Base-by-base conservation (phyloP, 2,113 vertebrate genomes). In the Sphaerodactylus townsendi region DNA sequence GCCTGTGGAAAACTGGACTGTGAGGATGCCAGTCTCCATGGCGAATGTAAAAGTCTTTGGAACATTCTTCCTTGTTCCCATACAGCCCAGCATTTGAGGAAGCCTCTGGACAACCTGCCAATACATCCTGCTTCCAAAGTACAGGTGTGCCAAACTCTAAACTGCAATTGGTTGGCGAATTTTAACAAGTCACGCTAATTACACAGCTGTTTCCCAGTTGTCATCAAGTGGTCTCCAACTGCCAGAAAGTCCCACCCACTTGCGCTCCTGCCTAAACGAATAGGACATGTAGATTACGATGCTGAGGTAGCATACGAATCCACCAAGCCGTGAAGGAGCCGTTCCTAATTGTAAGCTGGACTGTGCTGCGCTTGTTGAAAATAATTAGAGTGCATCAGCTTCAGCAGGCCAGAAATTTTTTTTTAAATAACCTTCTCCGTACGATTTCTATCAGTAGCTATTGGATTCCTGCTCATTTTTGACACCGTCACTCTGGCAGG, bases 281-380 rank as follows among this genome's bases (percentile, higher is more conserved):
- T 89, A 95, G 93, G 95, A 94, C 71, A 77, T 69, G 89, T 92
- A 90, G 89, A 88, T 69, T 70, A 93, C 86, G 83, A 92, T 93
- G 94, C 95, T 91, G 94, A 92, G 91, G 90, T 86, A 91, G 94
- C 80, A 25, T 89, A 79, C 69, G 90, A 95, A 92, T 95, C 94
- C 94, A 95, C 83, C 13, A 92, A 96, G 96, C 94, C 93, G 86
- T 92, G 82, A 86, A 92, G 93, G 93, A 91, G 93, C 79, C 87
- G 90, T 95, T 93, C 93, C 95, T 97, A 96, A 97, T 96, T 96
- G 96, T 96, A 95, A 96, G 95, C 94, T 94, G 95, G 80, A 94
- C 96, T 91, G 94, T 62, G 77, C 93, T 82, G 90, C 62, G 94
- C 96, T 96, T 95, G 95, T 96, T 96, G 95, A 95, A 96, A 96